These are phyloP conservation scores for Echinometra lucunter DNA, from an alignment of 53 echinoderm and acorn worm species.

Conservation along the genomic window DNA sequence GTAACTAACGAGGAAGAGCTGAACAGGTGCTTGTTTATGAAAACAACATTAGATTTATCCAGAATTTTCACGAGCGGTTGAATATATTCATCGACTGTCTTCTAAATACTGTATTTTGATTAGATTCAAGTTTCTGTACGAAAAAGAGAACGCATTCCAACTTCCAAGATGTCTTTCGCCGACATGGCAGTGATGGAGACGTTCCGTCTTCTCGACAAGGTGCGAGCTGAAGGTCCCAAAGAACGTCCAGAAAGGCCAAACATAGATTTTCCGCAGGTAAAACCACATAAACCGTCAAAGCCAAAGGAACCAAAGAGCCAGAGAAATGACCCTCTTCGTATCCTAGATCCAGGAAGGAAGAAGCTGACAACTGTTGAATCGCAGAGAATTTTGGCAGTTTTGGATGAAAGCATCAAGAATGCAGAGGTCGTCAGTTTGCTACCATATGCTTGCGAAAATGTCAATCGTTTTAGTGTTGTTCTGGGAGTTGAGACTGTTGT, in stretches of 20 bases:
- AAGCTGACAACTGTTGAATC: constrained; percentile 97
- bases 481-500: constrained; percentile 83
- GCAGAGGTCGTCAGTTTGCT: constrained; percentile 86
- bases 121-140: background rate
- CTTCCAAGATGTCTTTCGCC: constrained; percentile 83
- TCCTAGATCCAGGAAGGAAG: constrained; percentile 96
- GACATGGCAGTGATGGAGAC: constrained; percentile 99
- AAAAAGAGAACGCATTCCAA: background rate
- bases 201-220: constrained; percentile 90
- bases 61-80: background rate
- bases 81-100: background rate
- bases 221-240: constrained; percentile 86
- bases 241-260: constrained; percentile 84
- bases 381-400: constrained; percentile 90
- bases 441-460: constrained; percentile 80
- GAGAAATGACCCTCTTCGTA: constrained; percentile 89
- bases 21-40: background rate
- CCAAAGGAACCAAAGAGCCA: constrained; percentile 85
- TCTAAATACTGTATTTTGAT: background rate
- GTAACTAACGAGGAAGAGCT: background rate
- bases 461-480: constrained; percentile 83
- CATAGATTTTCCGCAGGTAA: constrained; percentile 75
- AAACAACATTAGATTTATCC: background rate
- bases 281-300: constrained; percentile 67
- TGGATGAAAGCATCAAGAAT: constrained; percentile 92